Base-by-base conservation (phyloP, 2,797 vertebrate species). In the Selene dorsalis region DNA sequence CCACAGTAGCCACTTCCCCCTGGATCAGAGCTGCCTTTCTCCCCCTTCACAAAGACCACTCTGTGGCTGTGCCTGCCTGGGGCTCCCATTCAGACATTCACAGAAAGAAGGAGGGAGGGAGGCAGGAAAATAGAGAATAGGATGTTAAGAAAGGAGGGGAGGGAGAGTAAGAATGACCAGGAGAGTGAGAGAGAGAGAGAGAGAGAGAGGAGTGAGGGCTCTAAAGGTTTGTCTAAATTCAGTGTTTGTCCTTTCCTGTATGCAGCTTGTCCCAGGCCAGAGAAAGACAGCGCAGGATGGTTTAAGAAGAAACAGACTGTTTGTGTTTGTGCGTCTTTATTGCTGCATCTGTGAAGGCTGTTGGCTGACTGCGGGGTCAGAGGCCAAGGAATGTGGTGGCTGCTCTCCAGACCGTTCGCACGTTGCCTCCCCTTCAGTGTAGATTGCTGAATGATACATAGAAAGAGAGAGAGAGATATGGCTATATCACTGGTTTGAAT, bases 11-110 rank as follows among this genome's bases (percentile, higher is more conserved):
- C 85, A 90, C 92, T 92, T 92, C 92, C 90, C 91, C 90, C 88
- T 88, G 89, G 91, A 93, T 94, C 91, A 91, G 92, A 94, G 92
- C 90, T 80, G 83, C 88, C 88, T 90, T 92, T 92, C 91, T 93
- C 88, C 90, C 85, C 87, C 86, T 83, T 87, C 70, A 93, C 92
- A 93, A 94, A 92, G 91, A 91, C 80, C 87, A 88, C 91, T 93
- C 92, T 93, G 93, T 93, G 85, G 91, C 85, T 89, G 77, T 80
- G 89, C 84, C 87, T 84, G 90, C 91, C 86, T 41, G 81, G 84
- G 86, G 89, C 87, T 88, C 84, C 86, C 83, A 91, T 93, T 93
- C 91, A 92, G 86, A 86, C 85, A 82, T 88, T 89, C 84, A 88
- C 74, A 77, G 52, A 80, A 64, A 66, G 48, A 83, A 35, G 57